Conservation (phyloP, 2,113 vertebrate genomes). For the Indicator indicator region DNA sequence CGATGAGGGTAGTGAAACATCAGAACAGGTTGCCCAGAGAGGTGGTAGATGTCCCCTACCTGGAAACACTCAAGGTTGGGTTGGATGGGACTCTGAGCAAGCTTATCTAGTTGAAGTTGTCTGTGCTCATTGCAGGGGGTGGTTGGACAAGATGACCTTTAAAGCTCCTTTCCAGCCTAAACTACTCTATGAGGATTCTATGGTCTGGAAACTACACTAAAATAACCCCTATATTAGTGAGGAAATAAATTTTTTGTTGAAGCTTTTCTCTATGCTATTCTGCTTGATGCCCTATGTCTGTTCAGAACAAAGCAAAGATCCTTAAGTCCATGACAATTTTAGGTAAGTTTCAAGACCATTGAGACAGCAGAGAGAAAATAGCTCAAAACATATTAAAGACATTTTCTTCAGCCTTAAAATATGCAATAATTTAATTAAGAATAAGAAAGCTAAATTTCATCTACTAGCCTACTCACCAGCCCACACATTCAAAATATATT, state of each 20-base stretch:
- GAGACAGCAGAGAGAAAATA: background rate
- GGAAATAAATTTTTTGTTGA: background rate
- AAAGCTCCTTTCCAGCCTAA: too few relatives aligned
- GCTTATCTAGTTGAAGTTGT: too few relatives aligned
- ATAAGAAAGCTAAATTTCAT: background rate
- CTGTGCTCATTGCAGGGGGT: too few relatives aligned
- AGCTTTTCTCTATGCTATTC: background rate
- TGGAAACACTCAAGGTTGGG: too few relatives aligned
- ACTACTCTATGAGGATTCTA: too few relatives aligned
- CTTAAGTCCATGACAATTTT: background rate
- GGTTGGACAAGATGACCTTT: too few relatives aligned
- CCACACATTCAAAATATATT: background rate
- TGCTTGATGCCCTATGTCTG: background rate
- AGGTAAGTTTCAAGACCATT: background rate
- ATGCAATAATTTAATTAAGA: slow-evolving; percentile 38
- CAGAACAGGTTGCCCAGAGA: too few relatives aligned
- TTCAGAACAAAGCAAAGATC: background rate
- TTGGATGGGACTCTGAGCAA: too few relatives aligned
- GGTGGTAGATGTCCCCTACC: too few relatives aligned
- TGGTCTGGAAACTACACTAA: background rate
- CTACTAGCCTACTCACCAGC: background rate
- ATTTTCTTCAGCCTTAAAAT: background rate
- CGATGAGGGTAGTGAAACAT: too few relatives aligned
- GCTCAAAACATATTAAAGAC: background rate
- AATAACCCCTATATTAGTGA: rapidly evolving